These are phyloP conservation scores for Cyprichromis sp. DNA, from an alignment of 2,113 vertebrate species.

Conservation along the genomic window DNA sequence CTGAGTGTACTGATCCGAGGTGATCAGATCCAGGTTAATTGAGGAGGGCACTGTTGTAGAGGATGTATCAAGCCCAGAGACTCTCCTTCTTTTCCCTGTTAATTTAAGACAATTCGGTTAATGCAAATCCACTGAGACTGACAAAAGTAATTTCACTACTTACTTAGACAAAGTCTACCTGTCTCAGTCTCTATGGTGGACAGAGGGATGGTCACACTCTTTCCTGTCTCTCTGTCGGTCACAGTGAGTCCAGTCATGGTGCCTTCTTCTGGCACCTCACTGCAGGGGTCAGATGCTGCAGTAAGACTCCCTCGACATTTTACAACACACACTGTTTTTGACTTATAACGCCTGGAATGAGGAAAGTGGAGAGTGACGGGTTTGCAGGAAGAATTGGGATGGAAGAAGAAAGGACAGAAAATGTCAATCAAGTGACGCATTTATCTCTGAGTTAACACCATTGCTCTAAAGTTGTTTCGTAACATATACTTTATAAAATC, in stretches of 20 bases:
- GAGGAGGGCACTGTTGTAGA: neutral
- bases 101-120: neutral
- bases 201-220: constrained; percentile 33
- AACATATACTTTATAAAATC: neutral
- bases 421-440: neutral
- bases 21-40: constrained; percentile 42
- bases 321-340: constrained; percentile 20
- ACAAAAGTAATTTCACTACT: neutral
- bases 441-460: neutral
- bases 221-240: constrained; percentile 52
- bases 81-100: constrained; percentile 16
- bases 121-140: neutral
- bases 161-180: neutral
- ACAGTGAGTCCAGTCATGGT: constrained; percentile 53
- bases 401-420: neutral
- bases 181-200: constrained; percentile 13
- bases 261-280: constrained; percentile 37
- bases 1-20: constrained; percentile 48
- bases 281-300: neutral
- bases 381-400: neutral
- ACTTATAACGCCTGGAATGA: constrained; percentile 35
- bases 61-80: neutral
- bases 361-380: neutral
- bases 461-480: neutral
- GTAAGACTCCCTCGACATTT: constrained; percentile 42